phyloP scores from a whole-genome alignment of 2,797 vertebrate genomes.

The Pangasius krempfi region DNA sequence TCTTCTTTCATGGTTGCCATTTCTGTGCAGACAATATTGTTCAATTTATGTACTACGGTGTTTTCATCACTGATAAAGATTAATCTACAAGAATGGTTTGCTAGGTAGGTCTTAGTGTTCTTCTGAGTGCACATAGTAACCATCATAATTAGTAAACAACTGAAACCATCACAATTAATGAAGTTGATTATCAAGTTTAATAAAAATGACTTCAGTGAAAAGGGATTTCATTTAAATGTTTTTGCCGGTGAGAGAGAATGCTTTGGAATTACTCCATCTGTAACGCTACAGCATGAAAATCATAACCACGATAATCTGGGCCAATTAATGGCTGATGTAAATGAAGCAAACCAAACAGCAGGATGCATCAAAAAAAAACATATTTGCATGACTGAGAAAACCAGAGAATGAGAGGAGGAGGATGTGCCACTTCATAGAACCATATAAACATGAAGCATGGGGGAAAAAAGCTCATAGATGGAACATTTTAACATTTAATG shows the following conservation, averaged over 20 bases:
- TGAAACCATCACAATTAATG: background rate
- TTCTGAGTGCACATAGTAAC: background rate
- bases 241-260: background rate
- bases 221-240: background rate
- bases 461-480: background rate
- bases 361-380: background rate
- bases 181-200: background rate
- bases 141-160: background rate
- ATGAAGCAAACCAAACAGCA: conserved; percentile 10
- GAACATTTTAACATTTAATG: background rate
- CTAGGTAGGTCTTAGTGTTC: background rate
- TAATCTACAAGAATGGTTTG: background rate
- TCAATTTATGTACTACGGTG: background rate
- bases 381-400: conserved; percentile 16
- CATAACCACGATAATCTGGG: conserved; percentile 9
- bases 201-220: background rate
- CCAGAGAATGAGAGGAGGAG: background rate
- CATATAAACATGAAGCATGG: background rate
- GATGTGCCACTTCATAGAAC: background rate
- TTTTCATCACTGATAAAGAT: background rate
- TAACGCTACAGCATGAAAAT: background rate
- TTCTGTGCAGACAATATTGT: background rate
- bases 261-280: background rate
- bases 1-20: background rate
- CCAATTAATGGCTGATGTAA: conserved; percentile 11